Base-by-base conservation (phyloP, 2,113 vertebrate species). In the Antechinus stuartii region DNA sequence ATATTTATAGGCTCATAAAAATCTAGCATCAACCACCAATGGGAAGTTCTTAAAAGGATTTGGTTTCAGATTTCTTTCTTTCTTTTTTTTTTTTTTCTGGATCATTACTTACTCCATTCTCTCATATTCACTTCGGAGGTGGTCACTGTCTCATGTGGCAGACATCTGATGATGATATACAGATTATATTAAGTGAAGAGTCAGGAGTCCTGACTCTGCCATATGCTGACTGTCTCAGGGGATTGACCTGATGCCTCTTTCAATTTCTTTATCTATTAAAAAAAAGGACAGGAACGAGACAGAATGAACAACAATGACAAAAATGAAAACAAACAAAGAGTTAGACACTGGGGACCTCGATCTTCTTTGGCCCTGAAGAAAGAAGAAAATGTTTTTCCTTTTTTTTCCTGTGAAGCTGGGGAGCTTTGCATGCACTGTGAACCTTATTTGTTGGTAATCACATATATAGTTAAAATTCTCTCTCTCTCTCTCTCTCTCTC, bases 1-100 rank as follows among this genome's bases (percentile, higher is more conserved):
- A 84, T 96, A 91, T 94, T 84, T 96, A 76, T 42, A 22, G 55
- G 76, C 90, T 90, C 19, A 11, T 68, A 90, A 90, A 76, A 92
- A 84, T 76, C 92, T 90, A 50, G 49, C 27, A 89, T 91, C 30
- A 92, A 46, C 14, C 68, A 27, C 90, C 46, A 76, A n/a, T 76
- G 94, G 84, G 52, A 25, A 96, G 35, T 68, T 94, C 50, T 92
- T 92, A 55, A 92, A 52, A 55, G 68, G 35, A n/a, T 30, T 4
- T 42, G n/a, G 68, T 84, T 84, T 22, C 68, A 84, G 68, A n/a
- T 84, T 22, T 76, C 35, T 47, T 47, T 47, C 5, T 50, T 50
- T 50, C 8, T 50, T 50, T 50, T 42, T 42, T 42, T 84, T 50
- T 35, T n/a, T 42, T 42, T 42, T 84, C 35, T 84, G 68, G 0